Conservation (phyloP, 1,140 invertebrate genomes). For the Panagrolaimus sp. region DNA sequence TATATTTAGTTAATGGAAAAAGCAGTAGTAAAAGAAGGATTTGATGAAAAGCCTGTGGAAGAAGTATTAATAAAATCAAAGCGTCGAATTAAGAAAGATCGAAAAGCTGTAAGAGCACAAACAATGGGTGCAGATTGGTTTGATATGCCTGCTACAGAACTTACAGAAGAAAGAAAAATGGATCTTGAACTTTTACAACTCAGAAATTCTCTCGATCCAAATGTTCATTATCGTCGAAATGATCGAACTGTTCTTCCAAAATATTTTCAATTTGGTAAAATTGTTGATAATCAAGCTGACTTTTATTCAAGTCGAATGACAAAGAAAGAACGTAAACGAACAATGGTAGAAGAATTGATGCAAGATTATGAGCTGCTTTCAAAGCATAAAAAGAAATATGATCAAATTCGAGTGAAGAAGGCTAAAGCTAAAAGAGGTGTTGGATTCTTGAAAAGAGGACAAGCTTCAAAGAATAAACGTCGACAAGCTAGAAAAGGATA, state of each 20-base stretch:
- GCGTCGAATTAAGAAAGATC: slow-evolving; percentile 9
- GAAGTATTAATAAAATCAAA: slow-evolving; percentile 17
- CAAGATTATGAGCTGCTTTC: slow-evolving; percentile 73
- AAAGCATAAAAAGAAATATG: slow-evolving; percentile 29
- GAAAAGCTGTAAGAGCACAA: neutral
- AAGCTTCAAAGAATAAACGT: too few species aligned
- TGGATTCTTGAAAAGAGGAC: too few species aligned
- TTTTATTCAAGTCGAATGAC: slow-evolving; percentile 69
- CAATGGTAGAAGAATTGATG: slow-evolving; percentile 83
- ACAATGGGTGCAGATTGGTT: slow-evolving; percentile 77
- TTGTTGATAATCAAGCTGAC: slow-evolving; percentile 63
- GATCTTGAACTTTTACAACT: slow-evolving; percentile 82
- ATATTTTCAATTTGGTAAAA: slow-evolving; percentile 62
- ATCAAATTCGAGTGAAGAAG: slow-evolving; percentile 18
- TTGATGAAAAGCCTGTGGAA: slow-evolving; percentile 11
- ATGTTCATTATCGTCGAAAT: slow-evolving; percentile 87
- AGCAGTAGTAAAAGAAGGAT: slow-evolving; percentile 19
- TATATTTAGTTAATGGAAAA: slow-evolving; percentile 18
- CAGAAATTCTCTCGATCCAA: slow-evolving; percentile 82
- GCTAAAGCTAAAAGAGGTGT: neutral
- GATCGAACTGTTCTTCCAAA: slow-evolving; percentile 78
- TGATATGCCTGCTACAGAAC: slow-evolving; percentile 74
- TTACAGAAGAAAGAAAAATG: slow-evolving; percentile 77
- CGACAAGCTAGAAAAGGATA: too few species aligned
- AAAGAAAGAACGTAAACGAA: slow-evolving; percentile 77